Evolutionary conservation across 2,113 vertebrate species (phyloP).

Genomic region (Pachyramphus minor): DNA sequence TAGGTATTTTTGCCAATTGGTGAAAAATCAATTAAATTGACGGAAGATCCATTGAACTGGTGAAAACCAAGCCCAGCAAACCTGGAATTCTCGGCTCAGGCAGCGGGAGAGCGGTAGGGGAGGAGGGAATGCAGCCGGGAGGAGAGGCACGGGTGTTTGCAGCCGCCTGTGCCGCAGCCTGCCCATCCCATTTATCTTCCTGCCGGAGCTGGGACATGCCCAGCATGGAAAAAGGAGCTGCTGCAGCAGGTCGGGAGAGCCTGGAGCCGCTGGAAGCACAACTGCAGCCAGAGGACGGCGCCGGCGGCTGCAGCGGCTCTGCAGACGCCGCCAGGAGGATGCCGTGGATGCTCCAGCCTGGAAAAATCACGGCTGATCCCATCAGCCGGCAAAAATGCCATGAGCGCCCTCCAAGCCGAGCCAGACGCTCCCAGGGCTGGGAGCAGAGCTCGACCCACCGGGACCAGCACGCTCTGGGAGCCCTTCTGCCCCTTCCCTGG

Average conservation of each 20-base stretch:
- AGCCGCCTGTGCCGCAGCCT: not conserved
- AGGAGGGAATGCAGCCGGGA: not conserved
- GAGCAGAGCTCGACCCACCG: not conserved
- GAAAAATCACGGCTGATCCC: not conserved
- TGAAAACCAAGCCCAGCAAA: not conserved
- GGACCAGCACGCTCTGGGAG: accelerated
- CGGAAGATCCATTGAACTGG: not conserved
- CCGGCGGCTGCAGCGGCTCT: not conserved
- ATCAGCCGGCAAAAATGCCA: accelerated
- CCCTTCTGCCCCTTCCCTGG: not conserved
- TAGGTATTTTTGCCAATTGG: accelerated
- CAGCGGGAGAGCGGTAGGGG: not conserved
- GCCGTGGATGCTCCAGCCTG: not conserved
- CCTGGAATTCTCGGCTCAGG: not conserved
- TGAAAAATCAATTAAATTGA: not conserved
- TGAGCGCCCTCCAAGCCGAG: accelerated
- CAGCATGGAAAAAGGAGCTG: not conserved
- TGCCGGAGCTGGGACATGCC: not conserved
- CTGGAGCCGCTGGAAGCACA: not conserved
- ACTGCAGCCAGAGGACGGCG: accelerated
- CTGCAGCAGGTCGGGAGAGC: not conserved
- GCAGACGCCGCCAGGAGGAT: not conserved
- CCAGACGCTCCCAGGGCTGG: accelerated
- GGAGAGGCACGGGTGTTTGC: not conserved
- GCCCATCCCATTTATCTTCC: not conserved